Evolutionary conservation across 2,888 invertebrate genomes (phyloP).

Genomic region (Platycnemis pennipes): DNA sequence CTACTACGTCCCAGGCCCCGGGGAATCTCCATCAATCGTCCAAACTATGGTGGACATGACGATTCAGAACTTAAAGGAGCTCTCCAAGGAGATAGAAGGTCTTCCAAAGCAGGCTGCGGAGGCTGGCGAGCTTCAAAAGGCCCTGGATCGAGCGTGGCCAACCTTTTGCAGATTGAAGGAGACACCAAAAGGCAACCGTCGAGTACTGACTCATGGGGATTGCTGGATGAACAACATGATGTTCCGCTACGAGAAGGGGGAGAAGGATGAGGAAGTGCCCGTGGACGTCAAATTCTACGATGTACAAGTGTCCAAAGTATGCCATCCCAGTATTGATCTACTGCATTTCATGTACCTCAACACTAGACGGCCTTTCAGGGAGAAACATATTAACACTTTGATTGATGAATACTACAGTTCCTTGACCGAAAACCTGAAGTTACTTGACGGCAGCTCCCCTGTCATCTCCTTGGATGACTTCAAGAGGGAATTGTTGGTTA

Average conservation of each 20-base stretch:
- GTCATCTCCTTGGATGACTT: background rate
- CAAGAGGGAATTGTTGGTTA: background rate
- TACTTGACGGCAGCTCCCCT: background rate
- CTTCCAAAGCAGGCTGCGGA: background rate
- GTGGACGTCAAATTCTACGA: slow-evolving; percentile 49
- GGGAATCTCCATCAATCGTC: background rate
- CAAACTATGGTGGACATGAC: background rate
- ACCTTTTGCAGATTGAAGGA: background rate
- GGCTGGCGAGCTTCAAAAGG: background rate
- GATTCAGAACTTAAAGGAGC: slow-evolving; percentile 7
- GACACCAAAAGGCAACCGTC: background rate
- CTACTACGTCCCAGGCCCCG: background rate
- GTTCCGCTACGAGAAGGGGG: slow-evolving; percentile 1
- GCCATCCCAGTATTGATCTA: background rate
- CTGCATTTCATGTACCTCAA: slow-evolving; percentile 44
- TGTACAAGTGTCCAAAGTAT: background rate
- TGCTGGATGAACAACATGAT: slow-evolving; percentile 51
- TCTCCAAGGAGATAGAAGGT: background rate
- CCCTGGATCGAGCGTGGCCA: background rate
- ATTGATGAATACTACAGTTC: background rate
- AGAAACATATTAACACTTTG: background rate
- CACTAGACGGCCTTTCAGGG: slow-evolving; percentile 25
- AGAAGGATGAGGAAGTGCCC: background rate
- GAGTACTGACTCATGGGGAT: background rate
- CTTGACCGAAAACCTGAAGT: background rate